Evolutionary conservation across 2,888 invertebrate genomes (phyloP).

Genomic region (Notodonta ziczac): DNA sequence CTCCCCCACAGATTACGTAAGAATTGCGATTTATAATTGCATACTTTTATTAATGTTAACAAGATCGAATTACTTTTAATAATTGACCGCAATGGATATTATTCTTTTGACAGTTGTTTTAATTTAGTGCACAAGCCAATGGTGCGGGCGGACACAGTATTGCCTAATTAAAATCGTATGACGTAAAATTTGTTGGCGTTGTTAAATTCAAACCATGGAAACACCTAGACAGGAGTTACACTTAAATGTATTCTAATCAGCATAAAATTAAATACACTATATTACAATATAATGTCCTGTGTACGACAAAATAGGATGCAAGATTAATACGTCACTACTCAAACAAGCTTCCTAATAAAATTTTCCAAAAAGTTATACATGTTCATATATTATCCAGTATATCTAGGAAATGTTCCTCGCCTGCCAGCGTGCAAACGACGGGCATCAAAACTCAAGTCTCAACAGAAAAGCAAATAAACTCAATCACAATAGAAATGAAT

Average conservation of each 20-base stretch:
- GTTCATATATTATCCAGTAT: too few relatives aligned
- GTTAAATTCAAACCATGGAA: too few relatives aligned
- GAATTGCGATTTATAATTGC: background rate
- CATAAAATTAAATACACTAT: too few relatives aligned
- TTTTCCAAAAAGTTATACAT: too few relatives aligned
- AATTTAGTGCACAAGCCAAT: background rate
- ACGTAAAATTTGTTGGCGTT: too few relatives aligned
- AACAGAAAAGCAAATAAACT: slow-evolving; percentile 11
- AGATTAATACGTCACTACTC: too few relatives aligned
- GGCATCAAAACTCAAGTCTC: background rate
- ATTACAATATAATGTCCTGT: too few relatives aligned
- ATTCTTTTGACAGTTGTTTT: slow-evolving; percentile 1
- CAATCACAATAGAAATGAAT: slow-evolving; percentile 30
- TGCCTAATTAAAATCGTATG: background rate
- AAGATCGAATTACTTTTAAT: background rate
- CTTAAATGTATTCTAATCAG: too few relatives aligned
- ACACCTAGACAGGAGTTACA: too few relatives aligned
- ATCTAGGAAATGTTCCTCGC: too few relatives aligned
- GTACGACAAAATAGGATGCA: too few relatives aligned
- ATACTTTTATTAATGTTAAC: slow-evolving; percentile 1
- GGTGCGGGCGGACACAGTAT: background rate
- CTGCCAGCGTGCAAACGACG: background rate
- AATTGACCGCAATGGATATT: background rate
- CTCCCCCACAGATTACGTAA: background rate
- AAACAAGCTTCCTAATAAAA: too few relatives aligned